Conservation (phyloP, 2,888 invertebrate genomes). For the Cryptus armator region DNA sequence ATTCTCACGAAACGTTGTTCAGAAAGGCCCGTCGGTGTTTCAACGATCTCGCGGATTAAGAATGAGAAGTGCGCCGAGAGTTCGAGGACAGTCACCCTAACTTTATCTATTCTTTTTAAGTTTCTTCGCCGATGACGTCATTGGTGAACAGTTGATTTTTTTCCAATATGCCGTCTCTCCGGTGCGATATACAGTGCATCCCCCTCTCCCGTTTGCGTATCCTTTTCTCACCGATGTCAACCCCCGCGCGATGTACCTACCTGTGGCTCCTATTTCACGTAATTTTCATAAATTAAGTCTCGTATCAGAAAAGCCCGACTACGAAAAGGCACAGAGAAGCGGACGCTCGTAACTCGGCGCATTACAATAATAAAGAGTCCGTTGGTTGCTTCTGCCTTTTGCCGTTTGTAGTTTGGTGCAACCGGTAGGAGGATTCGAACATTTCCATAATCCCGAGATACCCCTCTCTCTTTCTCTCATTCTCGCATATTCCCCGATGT, state of each 20-base stretch:
- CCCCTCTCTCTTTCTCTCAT: conserved; percentile 50
- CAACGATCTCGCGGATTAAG: conserved; percentile 6
- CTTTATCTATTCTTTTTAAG: conserved; percentile 20
- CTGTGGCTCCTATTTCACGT: conserved; percentile 78
- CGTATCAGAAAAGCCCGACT: conserved; percentile 73
- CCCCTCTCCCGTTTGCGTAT: background rate
- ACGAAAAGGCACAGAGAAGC: conserved; percentile 71
- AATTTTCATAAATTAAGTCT: conserved; percentile 81
- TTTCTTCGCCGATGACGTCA: conserved; percentile 15
- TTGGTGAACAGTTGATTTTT: background rate
- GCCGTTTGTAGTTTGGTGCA: conserved; percentile 22
- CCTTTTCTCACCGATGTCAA: conserved; percentile 1
- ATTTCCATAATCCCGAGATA: conserved; percentile 83
- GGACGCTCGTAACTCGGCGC: conserved; percentile 81
- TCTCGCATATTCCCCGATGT: background rate
- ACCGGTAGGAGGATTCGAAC: conserved; percentile 70
- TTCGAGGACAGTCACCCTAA: background rate
- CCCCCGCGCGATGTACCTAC: conserved; percentile 6
- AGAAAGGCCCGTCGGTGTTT: conserved; percentile 3
- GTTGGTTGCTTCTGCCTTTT: conserved; percentile 62
- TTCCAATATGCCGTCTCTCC: background rate
- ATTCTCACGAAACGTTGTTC: background rate
- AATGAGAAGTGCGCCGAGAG: background rate
- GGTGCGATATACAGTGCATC: background rate
- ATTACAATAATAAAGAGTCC: conserved; percentile 84